Conservation (phyloP, 2,888 invertebrate genomes). For the Chaitophorus viminalis region DNA sequence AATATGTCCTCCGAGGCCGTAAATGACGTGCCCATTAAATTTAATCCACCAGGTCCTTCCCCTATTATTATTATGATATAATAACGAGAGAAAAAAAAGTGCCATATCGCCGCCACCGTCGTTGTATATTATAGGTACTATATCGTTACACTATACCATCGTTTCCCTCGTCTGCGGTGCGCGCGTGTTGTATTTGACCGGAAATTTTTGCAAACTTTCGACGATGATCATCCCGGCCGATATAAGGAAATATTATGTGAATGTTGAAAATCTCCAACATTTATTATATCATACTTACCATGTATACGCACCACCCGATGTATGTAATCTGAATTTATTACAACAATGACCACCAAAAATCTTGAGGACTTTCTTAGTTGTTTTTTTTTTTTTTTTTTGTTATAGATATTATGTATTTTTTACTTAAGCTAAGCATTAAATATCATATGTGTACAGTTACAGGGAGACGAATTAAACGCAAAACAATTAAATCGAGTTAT, state of each 20-base stretch:
- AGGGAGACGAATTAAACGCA: no score
- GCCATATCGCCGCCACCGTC: not conserved
- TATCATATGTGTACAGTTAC: no score
- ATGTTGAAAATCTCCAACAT: no score
- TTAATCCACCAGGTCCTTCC: conserved; percentile 39
- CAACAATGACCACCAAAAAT: not conserved
- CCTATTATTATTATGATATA: conserved; percentile 12
- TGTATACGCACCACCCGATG: not conserved
- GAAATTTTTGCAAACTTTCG: not conserved
- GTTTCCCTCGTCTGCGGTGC: no score
- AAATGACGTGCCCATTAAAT: conserved; percentile 57
- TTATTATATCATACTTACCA: not conserved
- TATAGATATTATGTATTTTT: no score
- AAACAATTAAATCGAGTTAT: no score
- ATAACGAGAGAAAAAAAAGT: not conserved
- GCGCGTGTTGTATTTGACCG: not conserved
- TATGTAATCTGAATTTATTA: no score
- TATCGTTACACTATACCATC: no score
- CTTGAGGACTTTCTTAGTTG: no score
- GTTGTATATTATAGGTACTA: not conserved
- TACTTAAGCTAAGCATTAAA: no score
- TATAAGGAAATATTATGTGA: no score
- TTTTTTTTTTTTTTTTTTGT: no score
- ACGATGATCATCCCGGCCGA: not conserved
- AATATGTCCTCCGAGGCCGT: conserved; percentile 58